phyloP scores from a whole-genome alignment of 2,113 vertebrate genomes.

The Sceloporus undulatus region DNA sequence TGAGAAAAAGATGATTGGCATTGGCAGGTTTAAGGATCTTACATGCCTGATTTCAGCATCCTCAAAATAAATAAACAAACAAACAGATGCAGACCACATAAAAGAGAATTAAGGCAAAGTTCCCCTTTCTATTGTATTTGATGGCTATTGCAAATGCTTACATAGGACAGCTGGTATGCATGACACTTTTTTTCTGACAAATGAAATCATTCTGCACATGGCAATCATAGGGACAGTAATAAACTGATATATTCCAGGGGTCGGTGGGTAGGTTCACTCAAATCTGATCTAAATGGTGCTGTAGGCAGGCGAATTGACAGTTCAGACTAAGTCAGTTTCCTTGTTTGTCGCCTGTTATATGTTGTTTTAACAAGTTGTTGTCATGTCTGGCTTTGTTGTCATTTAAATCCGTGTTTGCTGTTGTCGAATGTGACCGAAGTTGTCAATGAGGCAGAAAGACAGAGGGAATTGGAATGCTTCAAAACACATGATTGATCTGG shows the following conservation, averaged over 20 bases:
- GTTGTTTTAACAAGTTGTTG: slow-evolving; percentile 57
- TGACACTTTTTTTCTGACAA: not conserved
- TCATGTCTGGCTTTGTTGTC: slow-evolving; percentile 30
- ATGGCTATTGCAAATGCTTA: slow-evolving; percentile 13
- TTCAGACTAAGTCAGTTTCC: slow-evolving; percentile 27
- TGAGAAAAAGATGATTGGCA: not conserved
- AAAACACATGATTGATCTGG: slow-evolving; percentile 55
- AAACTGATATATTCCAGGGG: not conserved
- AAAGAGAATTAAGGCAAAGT: slow-evolving; percentile 36
- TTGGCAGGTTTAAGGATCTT: not conserved
- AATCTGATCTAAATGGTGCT: slow-evolving; percentile 2
- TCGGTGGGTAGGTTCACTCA: slow-evolving; percentile 11
- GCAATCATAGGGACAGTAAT: not conserved
- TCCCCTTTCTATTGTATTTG: slow-evolving; percentile 23
- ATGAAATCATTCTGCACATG: slow-evolving; percentile 50
- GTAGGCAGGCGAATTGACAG: not conserved
- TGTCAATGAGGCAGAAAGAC: slow-evolving; percentile 59
- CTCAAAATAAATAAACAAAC: slow-evolving; percentile 6
- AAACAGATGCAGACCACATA: not conserved
- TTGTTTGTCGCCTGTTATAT: slow-evolving; percentile 38
- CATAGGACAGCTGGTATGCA: slow-evolving; percentile 11
- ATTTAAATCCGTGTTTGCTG: slow-evolving; percentile 57
- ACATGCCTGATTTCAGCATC: not conserved
- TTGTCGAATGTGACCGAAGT: slow-evolving; percentile 62
- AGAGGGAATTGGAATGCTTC: slow-evolving; percentile 51